A percentile compares a stretch with the other conserved stretches of the same genome.
Conservation (phyloP, 2,113 vertebrate genomes). For the Ancistrus triradiatus region DNA sequence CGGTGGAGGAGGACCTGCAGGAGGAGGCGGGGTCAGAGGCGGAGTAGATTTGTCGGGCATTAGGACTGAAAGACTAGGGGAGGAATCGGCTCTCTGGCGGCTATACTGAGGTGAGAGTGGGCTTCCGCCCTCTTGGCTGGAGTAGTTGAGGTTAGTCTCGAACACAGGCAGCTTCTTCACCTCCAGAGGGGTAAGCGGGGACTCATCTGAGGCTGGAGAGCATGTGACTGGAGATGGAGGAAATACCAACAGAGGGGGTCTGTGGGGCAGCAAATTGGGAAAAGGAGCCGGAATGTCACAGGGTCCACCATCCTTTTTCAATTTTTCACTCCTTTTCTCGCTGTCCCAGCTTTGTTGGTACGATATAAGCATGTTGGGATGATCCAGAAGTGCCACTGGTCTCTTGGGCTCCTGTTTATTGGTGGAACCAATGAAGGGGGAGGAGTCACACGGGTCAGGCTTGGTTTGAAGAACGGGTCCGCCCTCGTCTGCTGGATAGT, state of each 20-base stretch:
- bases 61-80: constrained; percentile 75
- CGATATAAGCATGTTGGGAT: constrained; percentile 43
- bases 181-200: constrained; percentile 89
- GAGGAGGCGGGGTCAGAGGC: constrained; percentile 79
- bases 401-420: constrained; percentile 56
- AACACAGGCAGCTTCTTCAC: constrained; percentile 92
- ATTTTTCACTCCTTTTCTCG: constrained; percentile 11
- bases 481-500: constrained; percentile 75
- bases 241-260: constrained; percentile 90
- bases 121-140: constrained; percentile 75
- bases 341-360: constrained; percentile 47
- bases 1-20: constrained; percentile 67
- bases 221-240: constrained; percentile 88
- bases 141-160: constrained; percentile 87
- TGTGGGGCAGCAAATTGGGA: constrained; percentile 88
- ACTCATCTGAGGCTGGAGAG: constrained; percentile 95
- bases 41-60: constrained; percentile 78
- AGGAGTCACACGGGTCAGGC: constrained; percentile 43
- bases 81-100: constrained; percentile 78
- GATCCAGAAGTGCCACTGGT: constrained; percentile 33
- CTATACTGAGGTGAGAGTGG: constrained; percentile 82
- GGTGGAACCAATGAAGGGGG: constrained; percentile 15
- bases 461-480: constrained; percentile 46
- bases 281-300: constrained; percentile 93
- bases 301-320: constrained; percentile 36